Evolutionary conservation across 2,113 vertebrate genomes (phyloP), one percentile per base, ranked within the genome.

Genomic region (Anhinga anhinga): DNA sequence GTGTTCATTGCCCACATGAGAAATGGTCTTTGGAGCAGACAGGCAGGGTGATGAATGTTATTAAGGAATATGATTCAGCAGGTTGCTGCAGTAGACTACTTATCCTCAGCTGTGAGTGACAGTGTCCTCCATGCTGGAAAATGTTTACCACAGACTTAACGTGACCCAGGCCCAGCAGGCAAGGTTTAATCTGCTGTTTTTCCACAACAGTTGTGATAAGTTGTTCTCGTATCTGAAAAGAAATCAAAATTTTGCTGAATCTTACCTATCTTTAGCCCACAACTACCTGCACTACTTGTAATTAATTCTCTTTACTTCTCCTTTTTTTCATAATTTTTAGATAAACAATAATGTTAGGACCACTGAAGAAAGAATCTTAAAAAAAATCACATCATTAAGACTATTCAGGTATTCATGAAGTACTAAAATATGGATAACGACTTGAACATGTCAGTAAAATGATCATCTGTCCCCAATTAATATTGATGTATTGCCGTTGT

Each of bases 401-500:
- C 97, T 98, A 86, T 97, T 97, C 97, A 97, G 97, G 97, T 98
- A 98, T 98, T 98, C 97, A 98, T 95, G 96, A 97, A 98, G 97
- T 98, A 98, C 76, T 97, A 96, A 97, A 98, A 97, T 85, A 97
- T 98, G 98, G 98, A 97, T 98, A 98, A 99, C 98, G 98, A 97
- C 95, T 98, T 95, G 94, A 97, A 93, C 95, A 96, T 98, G 98
- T 98, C 98, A 97, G 97, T 98, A 97, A 98, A 98, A 98, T 98
- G 98, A 98, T 99, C 98, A 98, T 99, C 98, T 98, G 97, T 98
- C 97, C 97, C 99, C 98, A 99, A 99, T 99, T 99, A 99, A 98
- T 97, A 97, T 94, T 99, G 99, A 99, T 99, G 95, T 98, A 99
- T 99, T 98, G 97, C 98, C 98, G 93, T 98, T 97, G 85, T 95